Percentiles rank a stretch among this genome's conserved stretches.
Evolutionary conservation across 2,888 invertebrate genomes (phyloP).

Genomic region (Aricia artaxerxes): DNA sequence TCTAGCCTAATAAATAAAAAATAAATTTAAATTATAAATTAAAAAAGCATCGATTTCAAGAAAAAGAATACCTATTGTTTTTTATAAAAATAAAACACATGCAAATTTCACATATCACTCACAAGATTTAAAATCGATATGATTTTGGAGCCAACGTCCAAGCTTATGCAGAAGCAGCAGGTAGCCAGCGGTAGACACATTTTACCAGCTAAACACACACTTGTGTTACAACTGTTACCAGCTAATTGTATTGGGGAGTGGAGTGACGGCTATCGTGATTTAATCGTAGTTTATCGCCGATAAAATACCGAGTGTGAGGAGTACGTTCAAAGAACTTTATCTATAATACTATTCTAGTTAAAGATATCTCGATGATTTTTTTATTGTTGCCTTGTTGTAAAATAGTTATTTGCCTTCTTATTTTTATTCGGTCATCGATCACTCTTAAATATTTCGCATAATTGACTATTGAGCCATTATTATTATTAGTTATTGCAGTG

Average conservation of each 20-base stretch:
- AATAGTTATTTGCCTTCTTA: background rate
- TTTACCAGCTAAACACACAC: background rate
- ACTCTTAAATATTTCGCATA: too few species aligned
- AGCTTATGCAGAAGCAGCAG: constrained; percentile 45
- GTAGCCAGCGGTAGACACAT: constrained; percentile 45
- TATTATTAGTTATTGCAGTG: too few species aligned
- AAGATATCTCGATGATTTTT: background rate
- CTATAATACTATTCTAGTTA: background rate
- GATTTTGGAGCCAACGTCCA: constrained; percentile 45
- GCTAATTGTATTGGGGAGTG: background rate
- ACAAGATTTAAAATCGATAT: constrained; percentile 46
- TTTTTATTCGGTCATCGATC: too few species aligned
- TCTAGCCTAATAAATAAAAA: too few species aligned
- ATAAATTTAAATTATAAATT: too few species aligned
- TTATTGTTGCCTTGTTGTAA: background rate
- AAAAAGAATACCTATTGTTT: too few species aligned
- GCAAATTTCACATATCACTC: constrained; percentile 30
- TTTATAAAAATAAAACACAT: too few species aligned
- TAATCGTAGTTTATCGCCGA: constrained; percentile 10
- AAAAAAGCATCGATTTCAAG: too few species aligned
- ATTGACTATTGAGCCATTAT: too few species aligned
- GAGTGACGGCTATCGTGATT: constrained; percentile 4
- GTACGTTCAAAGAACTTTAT: constrained; percentile 4
- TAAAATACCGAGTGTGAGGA: background rate
- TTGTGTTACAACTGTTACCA: background rate